Evolutionary conservation across 1,140 invertebrate genomes (phyloP).

Genomic region (Macrobrachium rosenbergii): DNA sequence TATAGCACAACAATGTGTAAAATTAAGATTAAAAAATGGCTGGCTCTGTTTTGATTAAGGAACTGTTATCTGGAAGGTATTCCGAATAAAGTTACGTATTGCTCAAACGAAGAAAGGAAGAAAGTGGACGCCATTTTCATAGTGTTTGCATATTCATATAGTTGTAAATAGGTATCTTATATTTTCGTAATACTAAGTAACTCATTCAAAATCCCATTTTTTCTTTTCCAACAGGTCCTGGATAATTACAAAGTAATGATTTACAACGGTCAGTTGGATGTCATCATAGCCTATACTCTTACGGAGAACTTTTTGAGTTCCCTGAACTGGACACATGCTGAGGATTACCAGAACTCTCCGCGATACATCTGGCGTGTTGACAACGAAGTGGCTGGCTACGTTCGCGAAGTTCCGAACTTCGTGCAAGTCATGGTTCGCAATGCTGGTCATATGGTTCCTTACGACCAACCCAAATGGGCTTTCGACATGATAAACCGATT

Average conservation of each 20-base stretch:
- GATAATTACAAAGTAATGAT: conserved; percentile 71
- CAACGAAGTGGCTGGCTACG: conserved; percentile 82
- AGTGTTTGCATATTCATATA: too few species aligned
- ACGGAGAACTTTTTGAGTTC: conserved; percentile 80
- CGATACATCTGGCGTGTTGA: conserved; percentile 71
- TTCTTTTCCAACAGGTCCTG: conserved; percentile 26
- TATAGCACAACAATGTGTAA: too few species aligned
- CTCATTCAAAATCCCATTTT: not conserved
- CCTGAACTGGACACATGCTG: conserved; percentile 71
- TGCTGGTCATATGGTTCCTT: conserved; percentile 88
- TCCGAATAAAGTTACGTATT: too few species aligned
- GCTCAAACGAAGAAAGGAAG: too few species aligned
- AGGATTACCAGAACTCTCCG: conserved; percentile 10
- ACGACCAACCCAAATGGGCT: conserved; percentile 84
- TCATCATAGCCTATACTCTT: conserved; percentile 85
- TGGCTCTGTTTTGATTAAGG: too few species aligned
- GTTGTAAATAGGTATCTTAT: not conserved
- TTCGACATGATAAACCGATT: conserved; percentile 84
- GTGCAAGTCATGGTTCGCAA: conserved; percentile 85
- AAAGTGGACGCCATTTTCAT: too few species aligned
- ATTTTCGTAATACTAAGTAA: not conserved
- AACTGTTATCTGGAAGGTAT: too few species aligned
- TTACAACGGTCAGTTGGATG: conserved; percentile 88
- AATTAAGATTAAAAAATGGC: too few species aligned
- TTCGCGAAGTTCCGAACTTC: conserved; percentile 80